Evolutionary conservation across 2,888 invertebrate species (phyloP).

Genomic region (Ochropleura leucogaster): DNA sequence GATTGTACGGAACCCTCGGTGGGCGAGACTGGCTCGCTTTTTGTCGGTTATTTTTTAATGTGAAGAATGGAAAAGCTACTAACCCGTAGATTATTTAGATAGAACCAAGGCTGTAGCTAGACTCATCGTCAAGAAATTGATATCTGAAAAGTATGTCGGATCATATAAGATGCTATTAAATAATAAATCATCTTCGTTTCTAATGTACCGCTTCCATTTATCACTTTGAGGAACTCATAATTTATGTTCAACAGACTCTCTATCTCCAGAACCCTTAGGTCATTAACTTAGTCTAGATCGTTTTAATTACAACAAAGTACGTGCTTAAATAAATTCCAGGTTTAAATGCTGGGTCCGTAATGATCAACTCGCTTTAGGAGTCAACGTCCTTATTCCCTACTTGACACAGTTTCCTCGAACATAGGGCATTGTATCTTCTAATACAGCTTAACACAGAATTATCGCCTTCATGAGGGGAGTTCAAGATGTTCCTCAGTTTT

Average conservation of each 20-base stretch:
- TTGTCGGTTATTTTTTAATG: too few relatives aligned
- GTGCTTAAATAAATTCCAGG: slow-evolving; percentile 35
- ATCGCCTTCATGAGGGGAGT: slow-evolving; percentile 38
- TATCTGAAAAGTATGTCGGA: not conserved
- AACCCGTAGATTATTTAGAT: not conserved
- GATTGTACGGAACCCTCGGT: too few relatives aligned
- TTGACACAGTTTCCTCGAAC: slow-evolving; percentile 52
- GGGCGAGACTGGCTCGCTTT: too few relatives aligned
- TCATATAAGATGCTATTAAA: not conserved
- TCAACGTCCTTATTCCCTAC: slow-evolving; percentile 54
- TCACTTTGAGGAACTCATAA: slow-evolving; percentile 21
- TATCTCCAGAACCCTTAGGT: slow-evolving; percentile 22
- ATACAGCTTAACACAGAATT: slow-evolving; percentile 48
- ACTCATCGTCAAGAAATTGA: not conserved
- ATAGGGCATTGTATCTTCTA: slow-evolving; percentile 44
- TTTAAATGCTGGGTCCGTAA: slow-evolving; percentile 29
- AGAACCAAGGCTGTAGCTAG: not conserved
- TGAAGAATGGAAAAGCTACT: not conserved
- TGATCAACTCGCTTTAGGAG: slow-evolving; percentile 44
- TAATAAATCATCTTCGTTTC: slow-evolving; percentile 14
- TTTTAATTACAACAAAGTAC: slow-evolving; percentile 40
- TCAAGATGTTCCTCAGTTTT: slow-evolving; percentile 21
- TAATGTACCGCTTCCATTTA: not conserved
- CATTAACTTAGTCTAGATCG: slow-evolving; percentile 37
- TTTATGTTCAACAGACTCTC: not conserved